These are phyloP conservation scores for Hipparchia sbordonii DNA, from an alignment of 2,888 invertebrate genomes.

Conservation along the genomic window DNA sequence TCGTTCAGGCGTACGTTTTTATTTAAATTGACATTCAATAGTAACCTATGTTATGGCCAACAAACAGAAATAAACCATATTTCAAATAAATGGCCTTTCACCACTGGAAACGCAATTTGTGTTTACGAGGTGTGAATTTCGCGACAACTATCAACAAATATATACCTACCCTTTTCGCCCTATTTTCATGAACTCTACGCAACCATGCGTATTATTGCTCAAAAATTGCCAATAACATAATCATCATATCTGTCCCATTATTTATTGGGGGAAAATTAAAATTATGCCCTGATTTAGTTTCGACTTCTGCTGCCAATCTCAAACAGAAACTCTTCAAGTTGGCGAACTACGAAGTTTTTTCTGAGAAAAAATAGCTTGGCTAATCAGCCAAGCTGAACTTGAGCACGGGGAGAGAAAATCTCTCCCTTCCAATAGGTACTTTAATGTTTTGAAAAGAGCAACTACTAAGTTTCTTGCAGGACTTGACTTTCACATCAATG, in stretches of 20 bases:
- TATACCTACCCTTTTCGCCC: conserved; percentile 17
- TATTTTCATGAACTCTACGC: conserved; percentile 8
- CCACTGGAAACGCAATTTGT: conserved; percentile 31
- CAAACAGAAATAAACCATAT: conserved; percentile 22
- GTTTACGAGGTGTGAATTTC: conserved; percentile 33
- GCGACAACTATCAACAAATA: conserved; percentile 27
- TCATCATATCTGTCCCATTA: not conserved
- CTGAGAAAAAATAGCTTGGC: too few relatives aligned
- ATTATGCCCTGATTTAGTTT: too few relatives aligned
- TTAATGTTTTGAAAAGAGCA: too few relatives aligned
- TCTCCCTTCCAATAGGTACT: too few relatives aligned
- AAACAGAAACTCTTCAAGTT: too few relatives aligned
- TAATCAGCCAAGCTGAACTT: too few relatives aligned
- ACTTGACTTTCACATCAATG: too few relatives aligned
- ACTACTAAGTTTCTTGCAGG: too few relatives aligned
- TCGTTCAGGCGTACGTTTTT: not conserved
- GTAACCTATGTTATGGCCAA: conserved; percentile 2
- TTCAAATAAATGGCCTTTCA: conserved; percentile 23
- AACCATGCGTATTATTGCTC: conserved; percentile 5
- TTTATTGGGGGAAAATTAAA: not conserved
- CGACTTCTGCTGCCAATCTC: too few relatives aligned
- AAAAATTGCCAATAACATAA: conserved; percentile 1
- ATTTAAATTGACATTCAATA: conserved; percentile 6
- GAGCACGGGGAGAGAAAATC: too few relatives aligned
- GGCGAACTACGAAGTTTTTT: too few relatives aligned